A percentile compares a stretch with the other conserved stretches of the same genome.
Conservation (phyloP, 2,888 invertebrate species). For the Eristalis intricaria region DNA sequence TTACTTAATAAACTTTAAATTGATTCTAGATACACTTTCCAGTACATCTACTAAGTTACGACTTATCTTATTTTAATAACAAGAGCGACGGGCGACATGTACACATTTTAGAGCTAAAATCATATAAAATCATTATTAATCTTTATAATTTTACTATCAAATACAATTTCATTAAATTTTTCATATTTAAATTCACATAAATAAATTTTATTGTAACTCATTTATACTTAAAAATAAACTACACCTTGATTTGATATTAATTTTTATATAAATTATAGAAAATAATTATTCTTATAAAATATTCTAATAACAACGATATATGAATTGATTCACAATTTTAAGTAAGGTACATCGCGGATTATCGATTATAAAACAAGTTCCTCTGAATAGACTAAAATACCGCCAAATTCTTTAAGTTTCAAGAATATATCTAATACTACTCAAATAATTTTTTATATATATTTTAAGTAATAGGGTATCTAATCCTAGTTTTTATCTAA, state of each 20-base stretch:
- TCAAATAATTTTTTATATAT: too few relatives aligned
- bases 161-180: constrained; percentile 84
- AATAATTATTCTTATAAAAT: constrained; percentile 82
- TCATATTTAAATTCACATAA: constrained; percentile 82
- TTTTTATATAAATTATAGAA: constrained; percentile 81
- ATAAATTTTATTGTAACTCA: constrained; percentile 86
- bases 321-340: constrained; percentile 84
- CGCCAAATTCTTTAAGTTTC: too few relatives aligned
- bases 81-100: constrained; percentile 92
- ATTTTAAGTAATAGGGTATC: too few relatives aligned
- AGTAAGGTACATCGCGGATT: constrained; percentile 78
- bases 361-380: too few relatives aligned
- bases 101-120: constrained; percentile 86
- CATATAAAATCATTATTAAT: constrained; percentile 83
- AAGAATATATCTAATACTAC: too few relatives aligned
- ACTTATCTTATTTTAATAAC: constrained; percentile 87
- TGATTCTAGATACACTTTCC: constrained; percentile 88
- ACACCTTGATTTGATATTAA: constrained; percentile 88
- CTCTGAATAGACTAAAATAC: too few relatives aligned
- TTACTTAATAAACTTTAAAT: constrained; percentile 84
- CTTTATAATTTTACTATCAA: constrained; percentile 84
- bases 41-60: constrained; percentile 91
- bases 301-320: constrained; percentile 86
- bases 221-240: constrained; percentile 85
- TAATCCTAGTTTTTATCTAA: constrained; percentile 82